Evolutionary conservation across 2,797 vertebrate genomes (phyloP), one percentile per base, ranked within the genome.

Genomic region (Craterocephalus amniculus): DNA sequence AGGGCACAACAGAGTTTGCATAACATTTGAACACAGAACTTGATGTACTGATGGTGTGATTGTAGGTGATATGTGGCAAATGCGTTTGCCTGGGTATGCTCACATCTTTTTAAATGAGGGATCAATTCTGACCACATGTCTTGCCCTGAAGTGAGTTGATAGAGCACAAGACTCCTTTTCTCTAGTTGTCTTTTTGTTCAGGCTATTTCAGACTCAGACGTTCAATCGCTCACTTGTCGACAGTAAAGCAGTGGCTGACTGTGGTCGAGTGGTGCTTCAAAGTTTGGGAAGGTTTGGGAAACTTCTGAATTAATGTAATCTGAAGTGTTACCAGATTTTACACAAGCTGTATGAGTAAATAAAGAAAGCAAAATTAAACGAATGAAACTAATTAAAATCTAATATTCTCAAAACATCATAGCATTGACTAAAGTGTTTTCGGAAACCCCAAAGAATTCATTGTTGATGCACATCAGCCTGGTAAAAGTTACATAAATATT

Each of bases 1-100:
- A 83, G 61, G 80, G 80, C 86, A 91, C 82, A 88, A 86, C 83
- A 88, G 81, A 76, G 85, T 89, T 86, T 87, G 81, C 74, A 74
- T 84, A 84, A 83, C 76, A 85, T 80, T 85, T 63, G 67, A 75
- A 87, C 59, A 60, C 54, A 80, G 78, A 70, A 81, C 76, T 67
- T 72, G 71, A 76, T 88, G 83, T 81, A 73, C 83, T 74, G 74
- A 71, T 78, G 64, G 62, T 80, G 73, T 63, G 20, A 35, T 26
- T 63, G n/a, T 49, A 13, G 3, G 24, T 16, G 24, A 56, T 48
- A 11, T 22, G n/a, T 57, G 51, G 49, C 63, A 31, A 26, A 27
- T 31, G 34, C 54, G 54, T 34, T 27, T 70, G 40, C 58, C 45
- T 51, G 51, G 45, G 36, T 22, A 2, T 35, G 9, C 55, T 70